phyloP scores from a whole-genome alignment of 2,888 invertebrate species.

The Rhingia rostrata region DNA sequence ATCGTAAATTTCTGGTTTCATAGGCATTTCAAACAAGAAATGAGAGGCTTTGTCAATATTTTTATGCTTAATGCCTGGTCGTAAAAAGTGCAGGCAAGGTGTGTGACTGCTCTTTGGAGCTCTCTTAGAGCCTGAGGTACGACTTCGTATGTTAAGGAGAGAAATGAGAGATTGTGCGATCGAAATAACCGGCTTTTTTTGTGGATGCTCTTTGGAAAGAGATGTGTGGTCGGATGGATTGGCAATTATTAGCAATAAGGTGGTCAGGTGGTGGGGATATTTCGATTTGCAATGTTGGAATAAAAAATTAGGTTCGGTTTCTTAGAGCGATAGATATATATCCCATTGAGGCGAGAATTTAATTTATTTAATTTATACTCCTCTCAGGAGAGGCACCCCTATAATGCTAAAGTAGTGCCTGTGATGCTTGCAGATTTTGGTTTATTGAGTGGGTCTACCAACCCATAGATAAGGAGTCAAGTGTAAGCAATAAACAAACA shows the following conservation, averaged over 20 bases:
- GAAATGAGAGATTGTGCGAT: constrained; percentile 24
- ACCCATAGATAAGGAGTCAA: constrained; percentile 35
- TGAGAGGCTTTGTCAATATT: constrained; percentile 58
- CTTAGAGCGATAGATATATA: constrained; percentile 17
- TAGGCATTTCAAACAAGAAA: constrained; percentile 68
- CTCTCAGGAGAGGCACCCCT: too few relatives aligned
- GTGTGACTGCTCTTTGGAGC: not conserved
- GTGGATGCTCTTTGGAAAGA: constrained; percentile 65
- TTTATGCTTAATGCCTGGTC: constrained; percentile 49
- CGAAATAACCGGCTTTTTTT: constrained; percentile 58
- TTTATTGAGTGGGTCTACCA: constrained; percentile 17
- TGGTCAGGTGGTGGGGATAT: constrained; percentile 20
- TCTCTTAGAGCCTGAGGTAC: constrained; percentile 46
- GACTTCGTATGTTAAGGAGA: not conserved
- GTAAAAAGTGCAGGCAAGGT: constrained; percentile 59
- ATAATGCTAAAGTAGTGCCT: not conserved
- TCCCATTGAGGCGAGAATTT: constrained; percentile 17
- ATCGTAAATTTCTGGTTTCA: constrained; percentile 68
- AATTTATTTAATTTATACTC: too few relatives aligned
- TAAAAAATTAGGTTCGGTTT: constrained; percentile 40
- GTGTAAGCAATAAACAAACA: constrained; percentile 20
- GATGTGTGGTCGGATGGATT: constrained; percentile 28
- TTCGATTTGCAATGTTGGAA: constrained; percentile 41
- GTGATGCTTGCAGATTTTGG: constrained; percentile 42
- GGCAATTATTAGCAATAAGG: constrained; percentile 34